Base-by-base conservation (phyloP, 2,797 vertebrate genomes). In the Pelobates cultripes region DNA sequence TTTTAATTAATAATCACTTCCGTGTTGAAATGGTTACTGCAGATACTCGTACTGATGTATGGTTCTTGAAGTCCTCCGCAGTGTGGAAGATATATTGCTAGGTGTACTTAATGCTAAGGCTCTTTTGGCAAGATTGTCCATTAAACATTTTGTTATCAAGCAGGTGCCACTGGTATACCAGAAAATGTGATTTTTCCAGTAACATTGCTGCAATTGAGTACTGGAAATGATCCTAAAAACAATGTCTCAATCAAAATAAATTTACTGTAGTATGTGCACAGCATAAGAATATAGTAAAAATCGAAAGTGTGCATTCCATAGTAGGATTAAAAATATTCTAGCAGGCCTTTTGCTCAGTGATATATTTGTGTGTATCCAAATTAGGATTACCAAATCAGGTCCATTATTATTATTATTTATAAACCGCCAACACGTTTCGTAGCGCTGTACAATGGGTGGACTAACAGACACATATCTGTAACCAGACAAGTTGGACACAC, bases 151-250 rank as follows among this genome's bases (percentile, higher is more conserved):
- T 28, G 61, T 72, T 72, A 79, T 79, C 60, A 45, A 28, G 45
- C 28, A 75, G 72, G 79, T 80, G 64, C 53, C 55, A 75, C 60
- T 75, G 64, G 61, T 70, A 75, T 57, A 61, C 72, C 12, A 73
- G n/a, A 60, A 69, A 80, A 74, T 67, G 43, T 60, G 47, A 47
- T 47, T 28, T 80, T 75, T 75, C 79, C 53, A 75, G 55, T 60
- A 42, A 47, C 17, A 17, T 74, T 66, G 51, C 66, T 81, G 1
- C 43, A 75, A 69, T 51, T 9, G 43, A 60, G 66, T 69, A 47
- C 70, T 80, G 79, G 79, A 80, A 74, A 64, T 45, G 64, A 45
- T 80, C 71, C 43, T 43, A 45, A 81, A 75, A 75, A 70, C 79
- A 68, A 43, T 71, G 73, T 41, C 57, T 55, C 15, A 28, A 28